These are phyloP conservation scores for Microtus richardsoni DNA, from an alignment of 2,113 vertebrate species.

Conservation along the genomic window DNA sequence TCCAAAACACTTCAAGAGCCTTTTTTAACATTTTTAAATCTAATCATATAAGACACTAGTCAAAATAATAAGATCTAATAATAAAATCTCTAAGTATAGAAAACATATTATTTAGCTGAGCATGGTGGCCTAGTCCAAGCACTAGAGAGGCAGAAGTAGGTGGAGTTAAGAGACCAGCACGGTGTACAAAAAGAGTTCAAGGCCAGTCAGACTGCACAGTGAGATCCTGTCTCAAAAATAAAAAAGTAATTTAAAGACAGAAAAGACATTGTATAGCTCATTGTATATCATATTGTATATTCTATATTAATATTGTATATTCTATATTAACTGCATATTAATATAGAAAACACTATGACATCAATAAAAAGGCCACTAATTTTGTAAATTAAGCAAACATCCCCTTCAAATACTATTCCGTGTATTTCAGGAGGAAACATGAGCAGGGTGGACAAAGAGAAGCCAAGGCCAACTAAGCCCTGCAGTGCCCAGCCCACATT, in stretches of 20 bases:
- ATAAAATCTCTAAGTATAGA: background rate
- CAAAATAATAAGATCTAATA: no score
- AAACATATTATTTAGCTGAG: background rate
- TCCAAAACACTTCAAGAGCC: background rate
- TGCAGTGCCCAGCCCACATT: no score
- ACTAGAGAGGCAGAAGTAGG: background rate
- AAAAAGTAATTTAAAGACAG: background rate
- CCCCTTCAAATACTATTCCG: background rate
- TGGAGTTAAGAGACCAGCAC: background rate
- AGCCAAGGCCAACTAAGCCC: background rate
- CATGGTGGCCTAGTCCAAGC: background rate
- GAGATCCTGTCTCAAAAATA: background rate
- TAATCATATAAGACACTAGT: background rate
- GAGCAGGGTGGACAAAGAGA: background rate
- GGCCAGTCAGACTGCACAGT: background rate
- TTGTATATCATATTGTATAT: no score
- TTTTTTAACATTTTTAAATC: background rate
- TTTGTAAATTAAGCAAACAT: conserved; percentile 47
- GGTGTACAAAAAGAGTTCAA: background rate
- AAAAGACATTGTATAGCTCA: conserved; percentile 22
- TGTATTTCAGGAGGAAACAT: background rate
- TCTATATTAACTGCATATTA: background rate
- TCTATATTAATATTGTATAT: no score
- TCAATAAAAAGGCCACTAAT: conserved; percentile 28
- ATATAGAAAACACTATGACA: conserved; percentile 52